phyloP scores from a whole-genome alignment of 2,888 invertebrate genomes.

The Platerodrilus igneus region DNA sequence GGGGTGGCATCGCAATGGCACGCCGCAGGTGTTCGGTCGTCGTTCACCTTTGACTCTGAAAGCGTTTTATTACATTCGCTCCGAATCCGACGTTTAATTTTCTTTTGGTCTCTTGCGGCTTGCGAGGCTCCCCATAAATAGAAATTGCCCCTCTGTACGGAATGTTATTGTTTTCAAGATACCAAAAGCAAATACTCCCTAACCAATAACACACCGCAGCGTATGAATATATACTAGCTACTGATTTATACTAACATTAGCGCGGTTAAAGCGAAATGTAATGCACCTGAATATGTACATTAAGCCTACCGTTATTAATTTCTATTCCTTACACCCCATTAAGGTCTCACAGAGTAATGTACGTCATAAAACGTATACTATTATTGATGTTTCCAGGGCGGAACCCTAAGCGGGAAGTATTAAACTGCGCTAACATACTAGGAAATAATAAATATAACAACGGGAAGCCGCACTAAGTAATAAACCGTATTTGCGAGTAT shows the following conservation, averaged over 20 bases:
- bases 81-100: slow-evolving; percentile 40
- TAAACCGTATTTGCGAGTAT: background rate
- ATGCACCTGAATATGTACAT: slow-evolving; percentile 12
- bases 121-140: slow-evolving; percentile 37
- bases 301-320: slow-evolving; percentile 12
- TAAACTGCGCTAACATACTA: background rate
- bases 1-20: slow-evolving; percentile 18
- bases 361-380: slow-evolving; percentile 15
- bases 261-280: too few species aligned
- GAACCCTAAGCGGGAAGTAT: slow-evolving; percentile 8
- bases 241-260: too few species aligned
- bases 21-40: slow-evolving; percentile 31
- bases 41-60: slow-evolving; percentile 38
- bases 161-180: slow-evolving; percentile 22
- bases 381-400: slow-evolving; percentile 13
- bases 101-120: slow-evolving; percentile 42
- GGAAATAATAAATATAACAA: slow-evolving; percentile 14
- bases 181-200: slow-evolving; percentile 12
- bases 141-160: slow-evolving; percentile 31
- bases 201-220: slow-evolving; percentile 5
- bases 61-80: slow-evolving; percentile 36
- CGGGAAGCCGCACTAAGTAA: slow-evolving; percentile 1
- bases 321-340: slow-evolving; percentile 14
- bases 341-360: slow-evolving; percentile 7
- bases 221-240: too few species aligned